Evolutionary conservation across 2,888 invertebrate species (phyloP), one percentile per base, ranked within the genome.

Genomic region (Acanthosoma haemorrhoidale): DNA sequence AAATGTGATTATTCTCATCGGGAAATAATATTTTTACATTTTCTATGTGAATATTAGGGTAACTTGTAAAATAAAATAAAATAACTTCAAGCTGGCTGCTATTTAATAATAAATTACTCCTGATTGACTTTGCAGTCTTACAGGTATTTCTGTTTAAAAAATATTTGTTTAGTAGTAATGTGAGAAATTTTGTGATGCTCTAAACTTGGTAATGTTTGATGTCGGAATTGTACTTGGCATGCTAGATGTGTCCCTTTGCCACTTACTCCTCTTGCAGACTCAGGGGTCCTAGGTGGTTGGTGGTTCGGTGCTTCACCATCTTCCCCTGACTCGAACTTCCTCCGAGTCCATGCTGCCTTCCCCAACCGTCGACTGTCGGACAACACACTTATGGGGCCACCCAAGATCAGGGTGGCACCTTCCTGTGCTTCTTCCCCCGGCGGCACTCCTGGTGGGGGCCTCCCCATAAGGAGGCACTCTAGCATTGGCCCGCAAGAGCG

Each of bases 401-500:
- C 94, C 38, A 92, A 92, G 81, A 93, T 92, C 75, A 87, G 91
- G 67, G 89, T 94, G 72, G 92, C 92, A 0, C 92, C 92, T 9
- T 94, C 93, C 15, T 92, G 92, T 80, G 91, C 92, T 11, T 92
- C 92, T 3, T 92, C 92, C 0, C 85, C 87, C 0, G 88, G 87
- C 75, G 85, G 79, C 74, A 85, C 80, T 2, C 89, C 91, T 5
- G 88, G 87, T 70, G 84, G 88, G 32, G 91, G 91, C 0, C 81
- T 94, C 72, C 94, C 94, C 15, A 89, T 90, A 36, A 87, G 94
- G 67, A 87, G 94, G 25, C 95, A 95, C 80, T 94, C 94, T 70
- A 93, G 92, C 81, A 94, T 93, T 76, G 94, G 93, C 21, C 92
- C 94, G 0, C 93, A 94, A 78, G 93, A 94, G 79, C 86, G 93